Evolutionary conservation across 2,797 vertebrate species (phyloP).

Genomic region (Aplochiton taeniatus): DNA sequence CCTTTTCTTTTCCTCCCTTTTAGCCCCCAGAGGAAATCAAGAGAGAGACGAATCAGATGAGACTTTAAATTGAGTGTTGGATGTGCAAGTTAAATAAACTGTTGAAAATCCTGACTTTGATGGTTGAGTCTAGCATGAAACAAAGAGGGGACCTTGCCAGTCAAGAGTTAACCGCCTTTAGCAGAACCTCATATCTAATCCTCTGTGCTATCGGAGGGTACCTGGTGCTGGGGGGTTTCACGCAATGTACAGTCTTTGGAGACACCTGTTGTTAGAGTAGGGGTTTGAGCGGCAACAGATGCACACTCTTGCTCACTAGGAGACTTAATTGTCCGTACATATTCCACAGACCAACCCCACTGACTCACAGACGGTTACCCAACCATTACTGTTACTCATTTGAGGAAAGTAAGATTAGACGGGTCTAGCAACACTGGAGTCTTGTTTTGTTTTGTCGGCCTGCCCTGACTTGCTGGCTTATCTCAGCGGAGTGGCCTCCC

Average conservation of each 20-base stretch:
- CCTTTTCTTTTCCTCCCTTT: constrained; percentile 41
- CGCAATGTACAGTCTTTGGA: constrained; percentile 43
- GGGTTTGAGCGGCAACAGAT: constrained; percentile 38
- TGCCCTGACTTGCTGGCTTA: constrained; percentile 21
- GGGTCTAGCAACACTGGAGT: constrained; percentile 2
- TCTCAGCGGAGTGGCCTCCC: constrained; percentile 28
- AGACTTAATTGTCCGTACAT: not conserved
- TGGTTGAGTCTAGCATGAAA: not conserved
- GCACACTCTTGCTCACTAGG: constrained; percentile 6
- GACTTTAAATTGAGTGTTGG: constrained; percentile 26
- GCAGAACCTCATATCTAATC: constrained; percentile 7
- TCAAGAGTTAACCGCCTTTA: not conserved
- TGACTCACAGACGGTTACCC: not conserved
- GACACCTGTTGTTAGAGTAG: constrained; percentile 54
- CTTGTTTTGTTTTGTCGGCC: constrained; percentile 14
- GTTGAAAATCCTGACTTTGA: not conserved
- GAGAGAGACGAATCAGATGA: constrained; percentile 30
- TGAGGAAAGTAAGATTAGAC: constrained; percentile 24
- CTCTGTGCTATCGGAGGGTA: constrained; percentile 10
- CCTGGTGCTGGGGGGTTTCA: constrained; percentile 35
- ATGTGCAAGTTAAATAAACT: constrained; percentile 14
- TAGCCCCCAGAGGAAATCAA: constrained; percentile 38
- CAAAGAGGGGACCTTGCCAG: not conserved
- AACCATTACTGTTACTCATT: no score
- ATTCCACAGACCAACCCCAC: not conserved